Conservation (phyloP, 2,888 invertebrate genomes). For the Melanostoma scalare region DNA sequence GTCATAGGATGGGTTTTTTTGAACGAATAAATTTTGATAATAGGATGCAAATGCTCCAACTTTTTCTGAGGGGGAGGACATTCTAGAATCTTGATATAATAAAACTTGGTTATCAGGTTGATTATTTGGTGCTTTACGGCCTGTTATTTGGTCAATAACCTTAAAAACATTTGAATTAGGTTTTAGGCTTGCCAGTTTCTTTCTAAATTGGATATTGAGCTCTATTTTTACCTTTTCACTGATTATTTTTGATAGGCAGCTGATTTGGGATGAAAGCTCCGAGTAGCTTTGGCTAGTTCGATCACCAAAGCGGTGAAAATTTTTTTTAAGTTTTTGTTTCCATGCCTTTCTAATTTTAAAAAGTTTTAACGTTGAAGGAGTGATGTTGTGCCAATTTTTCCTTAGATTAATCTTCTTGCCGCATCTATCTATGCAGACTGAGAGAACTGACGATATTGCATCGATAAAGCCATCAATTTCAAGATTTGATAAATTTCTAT, state of each 20-base stretch:
- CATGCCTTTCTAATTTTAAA: too few species aligned
- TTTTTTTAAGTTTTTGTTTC: too few species aligned
- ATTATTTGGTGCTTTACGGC: neutral
- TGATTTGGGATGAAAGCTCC: neutral
- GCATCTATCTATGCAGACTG: neutral
- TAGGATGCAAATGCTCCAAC: neutral
- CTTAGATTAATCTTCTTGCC: neutral
- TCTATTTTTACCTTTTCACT: too few species aligned
- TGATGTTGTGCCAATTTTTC: neutral
- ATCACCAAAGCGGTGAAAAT: neutral
- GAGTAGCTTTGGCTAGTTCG: neutral
- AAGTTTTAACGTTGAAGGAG: neutral
- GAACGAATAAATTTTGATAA: neutral
- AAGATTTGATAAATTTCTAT: neutral
- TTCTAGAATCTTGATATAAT: neutral
- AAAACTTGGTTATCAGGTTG: neutral
- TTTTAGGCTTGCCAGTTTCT: neutral
- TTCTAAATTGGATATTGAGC: neutral
- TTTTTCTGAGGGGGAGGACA: neutral
- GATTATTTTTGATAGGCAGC: neutral
- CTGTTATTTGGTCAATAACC: neutral
- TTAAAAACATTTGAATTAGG: neutral
- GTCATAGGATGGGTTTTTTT: neutral
- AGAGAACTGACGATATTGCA: neutral
- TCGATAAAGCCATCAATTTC: conserved; percentile 10